Base-by-base conservation (phyloP, 2,113 vertebrate genomes). In the Trogon melanurus region DNA sequence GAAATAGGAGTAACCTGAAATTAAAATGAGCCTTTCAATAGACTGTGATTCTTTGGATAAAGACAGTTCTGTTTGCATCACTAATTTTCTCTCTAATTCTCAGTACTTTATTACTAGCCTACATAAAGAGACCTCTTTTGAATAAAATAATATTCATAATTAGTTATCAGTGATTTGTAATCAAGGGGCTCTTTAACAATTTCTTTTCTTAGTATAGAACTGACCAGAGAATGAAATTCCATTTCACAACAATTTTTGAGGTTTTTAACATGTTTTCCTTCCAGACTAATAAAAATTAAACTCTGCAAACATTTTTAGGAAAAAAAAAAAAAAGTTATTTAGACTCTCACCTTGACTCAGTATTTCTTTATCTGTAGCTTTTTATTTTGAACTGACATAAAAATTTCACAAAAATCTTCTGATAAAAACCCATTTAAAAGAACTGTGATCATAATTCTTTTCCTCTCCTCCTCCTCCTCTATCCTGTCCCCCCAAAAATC, bases 1-100 rank as follows among this genome's bases (percentile, higher is more conserved):
- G 83, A 96, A 94, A 88, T 70, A 79, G 26, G 58, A 96, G 36
- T 74, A 80, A 89, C 51, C 21, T 73, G 41, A 89, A 93, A 88
- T 73, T 72, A 25, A 89, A 97, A 87, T 72, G 44, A 80, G 70
- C 67, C 32, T 91, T 91, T 96, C 62, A 80, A 83, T 38, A 71
- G 47, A 47, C 17, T 89, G 25, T n/a, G 48, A 86, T 64, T 88
- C 21, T 83, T 84, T 3, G 16, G 41, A 64, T 62, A 93, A 84
- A 87, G 65, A 58, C 36, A 54, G 32, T 50, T 87, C 56, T 82
- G 72, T 94, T 91, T 85, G 50, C 11, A 54, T 78, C 51, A 47
- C 34, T 94, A 26, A 8, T 75, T 94, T 71, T 71, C 30, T 51
- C 15, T 80, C 50, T 82, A 45, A 80, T 72, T 80, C 75, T 95